Conservation (phyloP, 1,140 invertebrate genomes). For the Marisa cornuarietis region DNA sequence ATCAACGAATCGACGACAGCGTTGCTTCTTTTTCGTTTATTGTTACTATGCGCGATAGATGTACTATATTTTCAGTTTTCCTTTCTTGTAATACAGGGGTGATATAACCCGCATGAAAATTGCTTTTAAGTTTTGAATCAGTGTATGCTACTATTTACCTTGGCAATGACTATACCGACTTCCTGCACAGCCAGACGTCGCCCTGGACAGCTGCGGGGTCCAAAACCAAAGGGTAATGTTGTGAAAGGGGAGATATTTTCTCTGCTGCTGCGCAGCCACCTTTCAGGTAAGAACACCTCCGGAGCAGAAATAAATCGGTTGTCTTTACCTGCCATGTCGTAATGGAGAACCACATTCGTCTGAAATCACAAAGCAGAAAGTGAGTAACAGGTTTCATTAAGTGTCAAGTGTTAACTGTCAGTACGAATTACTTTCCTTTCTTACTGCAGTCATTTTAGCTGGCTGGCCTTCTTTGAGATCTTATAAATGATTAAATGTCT, state of each 20-base stretch:
- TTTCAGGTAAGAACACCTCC: slow-evolving; percentile 37
- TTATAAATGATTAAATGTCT: too few species aligned
- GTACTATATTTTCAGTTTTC: too few species aligned
- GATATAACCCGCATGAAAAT: too few species aligned
- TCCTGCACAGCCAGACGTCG: slow-evolving; percentile 88
- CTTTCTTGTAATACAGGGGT: too few species aligned
- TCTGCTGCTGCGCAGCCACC: slow-evolving; percentile 65
- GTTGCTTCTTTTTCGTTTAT: too few species aligned
- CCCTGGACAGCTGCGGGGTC: slow-evolving; percentile 86
- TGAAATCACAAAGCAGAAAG: slow-evolving; percentile 38
- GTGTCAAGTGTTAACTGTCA: background rate
- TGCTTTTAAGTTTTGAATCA: too few species aligned
- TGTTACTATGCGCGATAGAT: too few species aligned
- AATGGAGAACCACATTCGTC: slow-evolving; percentile 63
- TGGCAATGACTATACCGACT: slow-evolving; percentile 78
- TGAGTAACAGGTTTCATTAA: background rate
- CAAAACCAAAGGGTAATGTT: slow-evolving; percentile 88
- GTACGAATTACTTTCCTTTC: background rate
- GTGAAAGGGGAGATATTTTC: slow-evolving; percentile 75
- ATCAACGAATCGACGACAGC: too few species aligned
- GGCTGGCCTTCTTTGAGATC: too few species aligned
- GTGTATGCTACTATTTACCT: slow-evolving; percentile 68
- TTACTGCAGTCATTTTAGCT: too few species aligned
- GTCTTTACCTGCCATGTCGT: slow-evolving; percentile 22
- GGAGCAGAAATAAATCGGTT: slow-evolving; percentile 33